Evolutionary conservation across 2,113 vertebrate genomes (phyloP), one percentile per base, ranked within the genome.

Genomic region (Morphnarchus princeps): DNA sequence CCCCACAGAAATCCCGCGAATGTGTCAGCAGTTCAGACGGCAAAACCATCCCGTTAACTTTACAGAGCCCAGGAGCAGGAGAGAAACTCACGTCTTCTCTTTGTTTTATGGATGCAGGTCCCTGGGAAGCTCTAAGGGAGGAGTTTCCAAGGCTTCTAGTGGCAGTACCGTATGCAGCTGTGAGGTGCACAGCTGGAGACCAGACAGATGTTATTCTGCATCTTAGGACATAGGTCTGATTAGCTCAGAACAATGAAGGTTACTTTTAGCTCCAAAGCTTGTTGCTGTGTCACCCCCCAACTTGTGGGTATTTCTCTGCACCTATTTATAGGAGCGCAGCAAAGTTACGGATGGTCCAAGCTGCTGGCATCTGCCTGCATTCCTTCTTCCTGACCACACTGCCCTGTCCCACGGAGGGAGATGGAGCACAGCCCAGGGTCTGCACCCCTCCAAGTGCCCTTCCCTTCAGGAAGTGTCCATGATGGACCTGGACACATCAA

Each of bases 161-260:
- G 1, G 52, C 62, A n/a, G 36, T 28, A 63, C 8, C 0, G 0
- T 17, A 10, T 9, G 3, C 49, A 72, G 36, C 58, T 66, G 25
- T 47, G 43, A 38, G 28, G 6, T 62, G 70, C 59, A 70, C 54
- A 63, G 81, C 77, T 82, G 65, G 43, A 72, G 13, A 55, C 25
- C 42, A 45, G 61, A 28, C 45, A 61, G 79, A 45, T 82, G 21
- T 6, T 22, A 34, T 36, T 78, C 49, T 79, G n/a, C 17, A 9
- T 19, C 32, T 58, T 26, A 58, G 47, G 49, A 67, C 38, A 22
- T 16, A 11, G 47, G 38, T 36, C 16, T 55, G 40, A 17, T 69
- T 42, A 52, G 22, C n/a, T 62, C 7, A 2, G 14, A 72, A 71
- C 31, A 52, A 24, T 49, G 38, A 24, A 43, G 26, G 42, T 89